Evolutionary conservation across 2,113 vertebrate species (phyloP), one percentile per base, ranked within the genome.

Genomic region (Limnothrissa miodon): DNA sequence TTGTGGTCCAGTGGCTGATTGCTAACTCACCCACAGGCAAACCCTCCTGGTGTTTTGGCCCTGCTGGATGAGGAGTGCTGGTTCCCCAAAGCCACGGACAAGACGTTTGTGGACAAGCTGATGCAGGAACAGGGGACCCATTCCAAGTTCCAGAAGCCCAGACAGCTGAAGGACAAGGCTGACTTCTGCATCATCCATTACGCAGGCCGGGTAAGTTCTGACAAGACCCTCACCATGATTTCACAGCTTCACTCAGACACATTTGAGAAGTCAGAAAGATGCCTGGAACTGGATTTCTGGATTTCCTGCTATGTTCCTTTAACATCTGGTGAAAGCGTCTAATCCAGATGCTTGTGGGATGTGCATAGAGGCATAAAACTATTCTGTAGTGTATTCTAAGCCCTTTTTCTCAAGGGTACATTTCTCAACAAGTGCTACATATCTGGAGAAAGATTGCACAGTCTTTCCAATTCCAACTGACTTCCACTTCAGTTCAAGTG

Each of bases 171-270:
- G 90, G 98, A 99, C 91, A 98, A 97, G 90, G 98, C 97, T 0
- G 98, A 99, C 33, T 99, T 99, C 92, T 98, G 96, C 91, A 99
- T 99, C 82, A 98, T 99, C 85, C 98, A 99, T 90, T 99, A 99
- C 10, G 98, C 98, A 11, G 98, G 98, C 88, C 98, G 90, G 96
- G 98, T 99, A 92, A 51, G 93, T 21, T 45, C 44, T 0, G 7
- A 29, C n/a, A 9, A 62, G n/a, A 25, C 29, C 29, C n/a, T 66
- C 59, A 2, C 48, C 19, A 53, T 21, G 48, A 13, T 11, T 53
- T 33, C 10, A 11, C 13, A n/a, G 9, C 56, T 29, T 9, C 59
- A 33, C 59, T 66, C 59, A 56, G 51, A 56, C 51, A 6, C 51
- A 56, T 23, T 21, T 56, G 51, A 4, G 19, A 56, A 56, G 51